Evolutionary conservation across 2,888 invertebrate genomes (phyloP).

Genomic region (Meiosimyza platycephala): DNA sequence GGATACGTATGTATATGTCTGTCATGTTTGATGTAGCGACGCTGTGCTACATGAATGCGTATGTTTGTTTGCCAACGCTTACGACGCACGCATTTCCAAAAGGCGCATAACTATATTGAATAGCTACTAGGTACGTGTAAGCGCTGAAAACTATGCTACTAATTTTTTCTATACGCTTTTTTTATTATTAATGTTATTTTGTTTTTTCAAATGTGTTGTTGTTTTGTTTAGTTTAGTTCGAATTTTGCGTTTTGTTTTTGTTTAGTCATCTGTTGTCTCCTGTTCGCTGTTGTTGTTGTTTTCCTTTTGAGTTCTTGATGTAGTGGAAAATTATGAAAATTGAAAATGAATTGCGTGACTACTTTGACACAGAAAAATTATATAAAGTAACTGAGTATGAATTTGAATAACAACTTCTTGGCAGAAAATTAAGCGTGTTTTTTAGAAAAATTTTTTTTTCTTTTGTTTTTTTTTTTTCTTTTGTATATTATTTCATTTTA

Average conservation of each 20-base stretch:
- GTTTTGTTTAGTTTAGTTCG: neutral
- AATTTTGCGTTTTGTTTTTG: too few relatives aligned
- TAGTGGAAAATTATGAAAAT: neutral
- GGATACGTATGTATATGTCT: neutral
- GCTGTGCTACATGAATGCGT: neutral
- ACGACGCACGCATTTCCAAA: neutral
- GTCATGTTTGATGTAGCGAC: neutral
- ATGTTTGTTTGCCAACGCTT: neutral
- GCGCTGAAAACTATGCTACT: neutral
- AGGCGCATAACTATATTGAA: neutral
- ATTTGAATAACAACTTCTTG: too few relatives aligned
- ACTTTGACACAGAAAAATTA: neutral
- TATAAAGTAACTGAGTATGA: too few relatives aligned
- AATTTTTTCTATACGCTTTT: neutral
- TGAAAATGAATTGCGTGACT: constrained; percentile 13
- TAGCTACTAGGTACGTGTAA: neutral
- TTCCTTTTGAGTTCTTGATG: too few relatives aligned
- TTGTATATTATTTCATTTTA: too few relatives aligned
- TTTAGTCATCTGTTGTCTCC: too few relatives aligned
- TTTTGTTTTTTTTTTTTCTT: too few relatives aligned
- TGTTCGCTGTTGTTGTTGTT: too few relatives aligned
- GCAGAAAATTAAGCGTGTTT: too few relatives aligned
- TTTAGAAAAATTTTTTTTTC: too few relatives aligned
- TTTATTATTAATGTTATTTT: neutral
- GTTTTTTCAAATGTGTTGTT: neutral